Evolutionary conservation across 2,797 vertebrate species (phyloP).

Genomic region (Bradypodion ventrale): DNA sequence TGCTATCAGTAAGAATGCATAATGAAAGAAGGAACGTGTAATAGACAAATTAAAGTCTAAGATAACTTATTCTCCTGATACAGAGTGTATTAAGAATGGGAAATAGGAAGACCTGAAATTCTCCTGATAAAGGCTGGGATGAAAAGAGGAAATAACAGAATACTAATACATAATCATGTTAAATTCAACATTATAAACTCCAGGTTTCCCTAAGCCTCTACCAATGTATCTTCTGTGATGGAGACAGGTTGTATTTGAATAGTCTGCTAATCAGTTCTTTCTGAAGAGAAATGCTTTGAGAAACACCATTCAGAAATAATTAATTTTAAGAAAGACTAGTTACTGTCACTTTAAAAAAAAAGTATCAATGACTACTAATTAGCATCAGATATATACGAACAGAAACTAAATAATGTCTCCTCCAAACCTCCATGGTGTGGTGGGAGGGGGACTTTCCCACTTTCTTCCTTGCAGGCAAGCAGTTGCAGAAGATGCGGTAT

Average conservation of each 20-base stretch:
- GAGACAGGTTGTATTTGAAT: slow-evolving; percentile 34
- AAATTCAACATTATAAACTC: slow-evolving; percentile 12
- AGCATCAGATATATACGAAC: background rate
- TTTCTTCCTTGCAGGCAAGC: too few species aligned
- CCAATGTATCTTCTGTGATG: slow-evolving; percentile 3
- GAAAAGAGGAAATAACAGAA: slow-evolving; percentile 41
- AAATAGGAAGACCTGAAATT: slow-evolving; percentile 44
- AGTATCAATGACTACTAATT: background rate
- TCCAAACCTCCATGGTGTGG: too few species aligned
- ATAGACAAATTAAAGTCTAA: slow-evolving; percentile 51
- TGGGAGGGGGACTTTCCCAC: too few species aligned
- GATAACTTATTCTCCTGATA: slow-evolving; percentile 35
- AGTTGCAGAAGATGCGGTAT: too few species aligned
- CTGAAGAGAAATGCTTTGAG: slow-evolving; percentile 8
- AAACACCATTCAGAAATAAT: slow-evolving; percentile 8
- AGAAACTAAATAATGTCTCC: background rate
- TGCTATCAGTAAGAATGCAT: slow-evolving; percentile 38
- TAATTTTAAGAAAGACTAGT: background rate
- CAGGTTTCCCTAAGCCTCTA: slow-evolving; percentile 9
- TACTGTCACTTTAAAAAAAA: background rate
- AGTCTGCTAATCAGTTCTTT: slow-evolving; percentile 14
- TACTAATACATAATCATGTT: slow-evolving; percentile 29
- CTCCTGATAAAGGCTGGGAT: slow-evolving; percentile 21
- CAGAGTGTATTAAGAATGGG: slow-evolving; percentile 33
- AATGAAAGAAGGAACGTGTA: slow-evolving; percentile 48